Evolutionary conservation across 2,888 invertebrate species (phyloP).

Genomic region (Nomada ferruginata): DNA sequence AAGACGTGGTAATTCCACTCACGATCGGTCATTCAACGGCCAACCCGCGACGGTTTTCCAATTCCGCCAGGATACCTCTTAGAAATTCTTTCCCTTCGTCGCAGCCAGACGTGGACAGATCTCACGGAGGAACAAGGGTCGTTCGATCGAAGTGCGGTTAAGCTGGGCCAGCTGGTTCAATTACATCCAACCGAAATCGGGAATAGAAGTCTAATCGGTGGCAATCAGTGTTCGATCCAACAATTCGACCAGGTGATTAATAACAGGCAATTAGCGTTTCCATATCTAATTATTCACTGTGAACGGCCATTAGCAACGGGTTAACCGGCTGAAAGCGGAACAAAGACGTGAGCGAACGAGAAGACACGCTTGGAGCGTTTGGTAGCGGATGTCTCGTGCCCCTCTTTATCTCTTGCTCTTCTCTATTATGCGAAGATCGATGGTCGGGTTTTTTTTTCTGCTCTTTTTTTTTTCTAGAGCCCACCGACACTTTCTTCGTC

Average conservation of each 20-base stretch:
- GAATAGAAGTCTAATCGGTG: slow-evolving; percentile 66
- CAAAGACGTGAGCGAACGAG: slow-evolving; percentile 35
- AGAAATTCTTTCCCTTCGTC: slow-evolving; percentile 30
- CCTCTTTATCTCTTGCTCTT: slow-evolving; percentile 2
- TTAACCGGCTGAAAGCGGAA: slow-evolving; percentile 27
- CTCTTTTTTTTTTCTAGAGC: slow-evolving; percentile 16
- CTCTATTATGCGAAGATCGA: slow-evolving; percentile 55
- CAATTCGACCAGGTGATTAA: slow-evolving; percentile 66
- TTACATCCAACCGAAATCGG: slow-evolving; percentile 56
- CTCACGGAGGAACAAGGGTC: slow-evolving; percentile 2
- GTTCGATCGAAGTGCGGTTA: slow-evolving; percentile 50
- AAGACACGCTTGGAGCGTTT: slow-evolving; percentile 22
- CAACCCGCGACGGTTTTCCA: slow-evolving; percentile 8
- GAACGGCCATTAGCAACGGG: slow-evolving; percentile 66
- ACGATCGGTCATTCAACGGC: neutral
- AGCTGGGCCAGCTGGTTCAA: slow-evolving; percentile 36
- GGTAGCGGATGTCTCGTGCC: slow-evolving; percentile 27
- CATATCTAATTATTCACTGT: slow-evolving; percentile 72
- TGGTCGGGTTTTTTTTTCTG: slow-evolving; percentile 10
- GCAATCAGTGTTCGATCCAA: slow-evolving; percentile 69
- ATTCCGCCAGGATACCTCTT: slow-evolving; percentile 26
- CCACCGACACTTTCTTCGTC: slow-evolving; percentile 35
- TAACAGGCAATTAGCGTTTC: slow-evolving; percentile 70
- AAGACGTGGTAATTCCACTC: neutral
- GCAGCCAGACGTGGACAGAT: slow-evolving; percentile 13